Percentiles rank a stretch among this genome's conserved stretches.
phyloP scores from a whole-genome alignment of 2,797 vertebrate species.

The Neomorphus geoffroyi region DNA sequence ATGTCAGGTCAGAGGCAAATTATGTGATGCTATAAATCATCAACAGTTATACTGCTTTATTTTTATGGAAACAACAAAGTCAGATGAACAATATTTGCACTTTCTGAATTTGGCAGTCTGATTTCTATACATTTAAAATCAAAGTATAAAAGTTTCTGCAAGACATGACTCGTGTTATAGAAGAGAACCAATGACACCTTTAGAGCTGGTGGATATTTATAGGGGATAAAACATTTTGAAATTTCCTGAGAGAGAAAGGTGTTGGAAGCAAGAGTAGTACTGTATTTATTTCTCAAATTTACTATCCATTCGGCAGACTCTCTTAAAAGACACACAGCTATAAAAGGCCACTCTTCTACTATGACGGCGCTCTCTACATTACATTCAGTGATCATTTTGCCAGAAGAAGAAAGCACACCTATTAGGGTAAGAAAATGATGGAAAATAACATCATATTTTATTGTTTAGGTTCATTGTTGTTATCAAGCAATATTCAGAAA shows the following conservation, averaged over 20 bases:
- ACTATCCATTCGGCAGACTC: background rate
- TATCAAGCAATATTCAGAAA: background rate
- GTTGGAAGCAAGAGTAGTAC: background rate
- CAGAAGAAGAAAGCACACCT: background rate
- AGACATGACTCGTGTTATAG: background rate
- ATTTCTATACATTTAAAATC: background rate
- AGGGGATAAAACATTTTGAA: background rate
- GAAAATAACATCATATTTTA: background rate
- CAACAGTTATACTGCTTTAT: background rate
- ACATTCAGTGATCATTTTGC: background rate
- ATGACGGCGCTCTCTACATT: background rate
- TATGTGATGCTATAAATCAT: background rate
- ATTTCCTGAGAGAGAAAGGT: background rate
- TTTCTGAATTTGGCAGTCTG: background rate
- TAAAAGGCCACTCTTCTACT: background rate
- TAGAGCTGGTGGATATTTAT: background rate
- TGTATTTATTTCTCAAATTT: slow-evolving; percentile 11
- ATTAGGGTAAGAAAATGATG: background rate
- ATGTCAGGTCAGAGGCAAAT: background rate
- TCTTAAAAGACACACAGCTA: background rate
- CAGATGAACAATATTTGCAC: background rate
- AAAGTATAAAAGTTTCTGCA: background rate
- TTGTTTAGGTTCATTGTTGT: background rate
- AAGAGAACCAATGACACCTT: background rate
- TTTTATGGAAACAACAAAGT: background rate